Base-by-base conservation (phyloP, 2,888 invertebrate species). In the Amphipyra berbera region DNA sequence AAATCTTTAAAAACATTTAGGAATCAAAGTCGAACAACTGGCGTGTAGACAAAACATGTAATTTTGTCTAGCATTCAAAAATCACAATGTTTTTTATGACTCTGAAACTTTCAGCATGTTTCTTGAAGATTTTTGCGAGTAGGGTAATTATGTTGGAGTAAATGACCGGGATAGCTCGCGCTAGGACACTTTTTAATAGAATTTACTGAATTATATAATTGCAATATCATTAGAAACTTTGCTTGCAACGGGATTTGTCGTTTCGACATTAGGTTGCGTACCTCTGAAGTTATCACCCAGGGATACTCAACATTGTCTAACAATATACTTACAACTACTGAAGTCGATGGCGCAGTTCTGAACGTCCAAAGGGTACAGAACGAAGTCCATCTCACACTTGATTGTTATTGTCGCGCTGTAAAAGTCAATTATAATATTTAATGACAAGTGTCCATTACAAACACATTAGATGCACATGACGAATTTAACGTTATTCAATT, bases 381-480 rank as follows among this genome's bases (percentile, higher is more conserved):
- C 96, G 85, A 96, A 96, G 85, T 96, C 95, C 96, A 96, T 96
- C 87, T 96, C 95, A 85, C 96, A 96, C 87, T 96, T 96, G 74
- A 96, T 96, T 73, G 96, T 96, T 74, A 96, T 96, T 63, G 96
- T 96, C 37, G 96, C 96, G 75, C 96, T 96, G 94, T 55, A 83
- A 87, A 78, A 35, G 72, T 73, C 70, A 76, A 57, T 42, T 49
- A 53, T 7, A 58, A 54, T 40, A n/a, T 44, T 14, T 46, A 30
- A 40, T 44, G 6, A 21, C 12, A 35, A 48, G 0, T n/a, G 37
- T 15, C 13, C 37, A 41, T 52, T 35, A 30, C 6, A 6, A 7
- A 30, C 14, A 6, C 27, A 9, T 41, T 46, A 30, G 10, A 48
- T 40, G 13, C 6, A 7, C 13, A 38, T 13, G 21, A 21, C 3